Conservation (phyloP, 2,113 vertebrate genomes). For the Ia io region DNA sequence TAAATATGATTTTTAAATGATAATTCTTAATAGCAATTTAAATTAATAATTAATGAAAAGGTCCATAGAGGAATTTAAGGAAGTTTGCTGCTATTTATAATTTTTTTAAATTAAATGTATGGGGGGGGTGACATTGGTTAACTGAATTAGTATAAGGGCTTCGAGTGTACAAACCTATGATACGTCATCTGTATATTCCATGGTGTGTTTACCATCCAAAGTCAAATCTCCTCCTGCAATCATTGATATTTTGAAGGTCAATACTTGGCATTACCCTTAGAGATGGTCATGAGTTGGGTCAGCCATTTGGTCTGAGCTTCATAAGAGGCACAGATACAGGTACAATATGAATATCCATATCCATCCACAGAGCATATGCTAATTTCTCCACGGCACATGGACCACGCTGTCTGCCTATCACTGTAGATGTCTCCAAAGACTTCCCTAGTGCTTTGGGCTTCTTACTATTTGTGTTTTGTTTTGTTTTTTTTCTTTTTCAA, state of each 20-base stretch:
- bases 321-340: not conserved
- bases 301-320: not conserved
- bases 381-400: not conserved
- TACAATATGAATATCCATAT: not conserved
- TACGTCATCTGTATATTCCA: not conserved
- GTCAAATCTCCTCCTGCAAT: not conserved
- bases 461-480: not conserved
- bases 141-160: not conserved
- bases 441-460: not conserved
- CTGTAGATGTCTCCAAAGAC: not conserved
- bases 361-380: not conserved
- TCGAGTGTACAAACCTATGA: not conserved
- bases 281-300: not conserved
- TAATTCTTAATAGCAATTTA: not conserved
- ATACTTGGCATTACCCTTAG: not conserved
- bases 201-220: not conserved
- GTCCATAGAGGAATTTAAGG: not conserved
- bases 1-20: not conserved
- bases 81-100: not conserved
- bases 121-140: not conserved
- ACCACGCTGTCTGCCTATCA: not conserved
- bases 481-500: not conserved
- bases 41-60: not conserved
- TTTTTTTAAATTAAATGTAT: not conserved
- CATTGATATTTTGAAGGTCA: not conserved